Percentiles rank a stretch among this genome's conserved stretches.
These are phyloP conservation scores for Athalia circularis DNA, from an alignment of 2,888 invertebrate genomes.

Conservation along the genomic window DNA sequence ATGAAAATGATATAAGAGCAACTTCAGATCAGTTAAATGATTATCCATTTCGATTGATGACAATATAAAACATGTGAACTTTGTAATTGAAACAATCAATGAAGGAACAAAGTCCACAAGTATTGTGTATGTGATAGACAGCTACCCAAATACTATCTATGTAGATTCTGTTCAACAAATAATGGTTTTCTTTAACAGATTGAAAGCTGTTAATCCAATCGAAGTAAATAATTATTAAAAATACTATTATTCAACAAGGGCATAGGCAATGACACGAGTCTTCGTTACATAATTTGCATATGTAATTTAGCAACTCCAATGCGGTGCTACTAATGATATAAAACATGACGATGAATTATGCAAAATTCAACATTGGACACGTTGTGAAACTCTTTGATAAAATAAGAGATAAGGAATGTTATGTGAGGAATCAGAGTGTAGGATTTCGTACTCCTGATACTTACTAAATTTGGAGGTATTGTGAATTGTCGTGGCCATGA, in stretches of 20 bases:
- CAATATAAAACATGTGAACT: conserved; percentile 4
- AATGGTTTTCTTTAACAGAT: neutral
- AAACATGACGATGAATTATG: conserved; percentile 12
- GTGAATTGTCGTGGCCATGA: conserved; percentile 60
- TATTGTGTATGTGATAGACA: neutral
- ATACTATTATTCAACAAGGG: too few species aligned
- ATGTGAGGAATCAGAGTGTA: neutral
- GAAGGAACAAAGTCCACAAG: conserved; percentile 24
- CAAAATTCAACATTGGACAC: neutral
- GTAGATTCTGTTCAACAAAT: neutral
- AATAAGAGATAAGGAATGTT: neutral
- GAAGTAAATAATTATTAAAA: too few species aligned
- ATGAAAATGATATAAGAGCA: neutral
- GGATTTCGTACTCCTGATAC: conserved; percentile 46
- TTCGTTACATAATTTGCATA: too few species aligned
- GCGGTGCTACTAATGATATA: neutral
- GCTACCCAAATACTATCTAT: neutral
- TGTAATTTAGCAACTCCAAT: too few species aligned
- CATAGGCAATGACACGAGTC: too few species aligned
- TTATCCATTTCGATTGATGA: conserved; percentile 1
- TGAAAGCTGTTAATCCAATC: neutral
- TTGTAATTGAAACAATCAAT: conserved; percentile 14
- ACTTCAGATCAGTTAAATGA: neutral
- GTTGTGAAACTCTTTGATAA: neutral
- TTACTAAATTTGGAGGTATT: conserved; percentile 57